Conservation (phyloP, 2,113 vertebrate species). For the Paracanthobrama guichenoti region DNA sequence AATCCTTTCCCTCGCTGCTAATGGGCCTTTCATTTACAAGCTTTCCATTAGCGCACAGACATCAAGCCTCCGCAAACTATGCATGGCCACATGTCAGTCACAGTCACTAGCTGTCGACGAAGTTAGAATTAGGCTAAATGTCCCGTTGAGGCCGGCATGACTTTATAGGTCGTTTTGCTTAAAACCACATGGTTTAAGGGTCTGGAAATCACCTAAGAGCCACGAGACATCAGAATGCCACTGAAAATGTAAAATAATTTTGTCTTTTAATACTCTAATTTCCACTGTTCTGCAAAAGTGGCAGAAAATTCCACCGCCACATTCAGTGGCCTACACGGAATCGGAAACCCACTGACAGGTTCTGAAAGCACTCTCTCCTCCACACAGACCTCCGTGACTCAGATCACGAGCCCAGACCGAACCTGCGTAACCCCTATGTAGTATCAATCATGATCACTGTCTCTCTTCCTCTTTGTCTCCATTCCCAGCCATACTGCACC, state of each 20-base stretch:
- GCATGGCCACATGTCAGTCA: slow-evolving; percentile 34
- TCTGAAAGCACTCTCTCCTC: slow-evolving; percentile 36
- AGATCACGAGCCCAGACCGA: slow-evolving; percentile 28
- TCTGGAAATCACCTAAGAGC: slow-evolving; percentile 38
- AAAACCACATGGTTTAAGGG: slow-evolving; percentile 20
- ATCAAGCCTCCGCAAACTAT: slow-evolving; percentile 59
- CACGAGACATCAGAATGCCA: slow-evolving; percentile 16
- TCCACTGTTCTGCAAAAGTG: slow-evolving; percentile 42
- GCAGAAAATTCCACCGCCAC: slow-evolving; percentile 45
- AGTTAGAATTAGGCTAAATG: background rate
- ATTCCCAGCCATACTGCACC: slow-evolving; percentile 65
- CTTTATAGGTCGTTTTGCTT: background rate
- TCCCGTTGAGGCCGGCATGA: background rate
- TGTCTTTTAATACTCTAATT: slow-evolving; percentile 10
- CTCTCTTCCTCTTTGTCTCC: background rate
- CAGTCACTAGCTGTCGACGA: background rate
- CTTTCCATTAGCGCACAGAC: slow-evolving; percentile 64
- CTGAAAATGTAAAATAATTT: background rate
- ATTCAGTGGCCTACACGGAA: slow-evolving; percentile 28
- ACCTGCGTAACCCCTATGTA: background rate
- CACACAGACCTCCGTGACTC: slow-evolving; percentile 37
- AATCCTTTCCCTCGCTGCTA: slow-evolving; percentile 63
- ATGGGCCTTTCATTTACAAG: slow-evolving; percentile 61
- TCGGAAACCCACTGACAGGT: slow-evolving; percentile 34
- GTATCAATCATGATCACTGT: background rate